A percentile compares a stretch with the other conserved stretches of the same genome.
These are phyloP conservation scores for Cynocephalus volans DNA, from an alignment of 2,113 vertebrate genomes.

Conservation along the genomic window DNA sequence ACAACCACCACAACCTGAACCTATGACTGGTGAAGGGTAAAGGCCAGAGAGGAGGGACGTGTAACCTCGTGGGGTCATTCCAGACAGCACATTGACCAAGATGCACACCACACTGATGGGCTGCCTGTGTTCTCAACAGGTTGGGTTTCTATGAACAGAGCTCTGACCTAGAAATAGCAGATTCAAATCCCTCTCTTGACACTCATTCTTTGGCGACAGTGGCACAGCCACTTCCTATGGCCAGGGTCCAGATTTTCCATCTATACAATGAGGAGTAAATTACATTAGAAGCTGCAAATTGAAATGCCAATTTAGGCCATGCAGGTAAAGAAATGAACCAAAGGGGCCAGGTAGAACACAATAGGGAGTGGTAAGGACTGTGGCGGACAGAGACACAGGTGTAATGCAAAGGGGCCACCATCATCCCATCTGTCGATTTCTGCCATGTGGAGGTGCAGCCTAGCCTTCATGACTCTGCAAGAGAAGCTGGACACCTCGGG, in stretches of 20 bases:
- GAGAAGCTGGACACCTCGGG: neutral
- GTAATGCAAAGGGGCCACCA: neutral
- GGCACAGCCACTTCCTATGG: neutral
- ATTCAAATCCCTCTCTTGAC: neutral
- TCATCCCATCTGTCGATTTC: fast-evolving
- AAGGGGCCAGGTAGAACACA: neutral
- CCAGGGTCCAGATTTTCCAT: neutral
- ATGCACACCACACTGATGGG: fast-evolving
- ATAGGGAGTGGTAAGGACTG: too few species aligned
- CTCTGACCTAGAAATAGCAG: neutral
- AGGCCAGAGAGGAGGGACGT: neutral
- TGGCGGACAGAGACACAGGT: fast-evolving
- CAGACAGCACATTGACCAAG: neutral
- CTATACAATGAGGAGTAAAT: neutral
- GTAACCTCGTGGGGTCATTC: fast-evolving
- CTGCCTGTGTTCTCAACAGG: too few species aligned
- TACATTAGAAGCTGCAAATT: neutral
- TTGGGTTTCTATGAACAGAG: neutral
- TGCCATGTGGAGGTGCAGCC: neutral
- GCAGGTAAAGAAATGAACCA: neutral
- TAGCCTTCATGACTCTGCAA: neutral
- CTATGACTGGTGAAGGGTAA: neutral
- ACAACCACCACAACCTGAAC: neutral
- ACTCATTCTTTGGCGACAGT: too few species aligned
- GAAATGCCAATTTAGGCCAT: neutral